Conservation (phyloP, 2,113 vertebrate genomes). For the Neolamprologus caudopunctatus region DNA sequence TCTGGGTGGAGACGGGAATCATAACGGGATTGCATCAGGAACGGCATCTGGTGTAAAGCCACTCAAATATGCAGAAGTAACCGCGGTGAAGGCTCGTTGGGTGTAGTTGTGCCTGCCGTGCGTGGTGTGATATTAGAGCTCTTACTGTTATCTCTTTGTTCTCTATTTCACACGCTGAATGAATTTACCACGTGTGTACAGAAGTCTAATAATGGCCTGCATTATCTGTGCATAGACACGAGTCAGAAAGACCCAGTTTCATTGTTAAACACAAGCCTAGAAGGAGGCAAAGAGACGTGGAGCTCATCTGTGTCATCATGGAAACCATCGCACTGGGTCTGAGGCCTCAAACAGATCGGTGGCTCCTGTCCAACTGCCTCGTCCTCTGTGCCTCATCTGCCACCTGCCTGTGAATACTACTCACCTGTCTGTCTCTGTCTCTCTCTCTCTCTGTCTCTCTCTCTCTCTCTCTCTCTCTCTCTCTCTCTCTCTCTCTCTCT, state of each 20-base stretch:
- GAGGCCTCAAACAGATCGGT: not conserved
- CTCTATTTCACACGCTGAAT: not conserved
- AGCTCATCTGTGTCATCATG: slow-evolving; percentile 19
- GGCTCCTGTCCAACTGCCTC: not conserved
- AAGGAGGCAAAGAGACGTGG: not conserved
- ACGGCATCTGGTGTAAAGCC: not conserved
- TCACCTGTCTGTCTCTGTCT: fast-evolving
- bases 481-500: fast-evolving
- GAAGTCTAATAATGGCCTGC: not conserved
- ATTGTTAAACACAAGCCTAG: not conserved
- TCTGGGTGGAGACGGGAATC: not conserved
- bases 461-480: fast-evolving
- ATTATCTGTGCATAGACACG: not conserved
- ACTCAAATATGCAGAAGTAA: not conserved
- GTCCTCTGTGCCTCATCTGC: not conserved
- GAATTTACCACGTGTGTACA: not conserved
- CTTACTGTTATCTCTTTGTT: not conserved
- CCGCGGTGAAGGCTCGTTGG: not conserved
- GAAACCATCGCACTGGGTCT: not conserved
- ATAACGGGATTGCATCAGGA: not conserved
- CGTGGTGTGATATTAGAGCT: not conserved
- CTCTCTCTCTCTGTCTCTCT: fast-evolving
- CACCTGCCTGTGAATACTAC: slow-evolving; percentile 11
- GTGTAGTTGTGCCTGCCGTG: not conserved
- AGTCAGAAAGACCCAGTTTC: not conserved